A percentile compares a stretch with the other conserved stretches of the same genome.
Evolutionary conservation across 2,113 vertebrate species (phyloP).

Genomic region (Prionailurus bengalensis): DNA sequence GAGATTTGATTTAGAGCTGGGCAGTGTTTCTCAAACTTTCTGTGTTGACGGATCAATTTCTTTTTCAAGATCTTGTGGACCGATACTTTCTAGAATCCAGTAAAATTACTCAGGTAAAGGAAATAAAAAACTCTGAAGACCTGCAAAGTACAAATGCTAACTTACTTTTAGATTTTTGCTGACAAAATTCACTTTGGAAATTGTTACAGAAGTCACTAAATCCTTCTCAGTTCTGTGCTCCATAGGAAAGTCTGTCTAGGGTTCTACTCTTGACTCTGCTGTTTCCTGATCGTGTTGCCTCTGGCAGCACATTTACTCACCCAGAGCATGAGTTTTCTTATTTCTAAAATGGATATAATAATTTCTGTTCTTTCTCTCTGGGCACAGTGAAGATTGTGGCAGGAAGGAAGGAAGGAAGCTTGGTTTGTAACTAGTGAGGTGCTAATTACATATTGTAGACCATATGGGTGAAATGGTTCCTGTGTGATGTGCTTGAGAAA

Average conservation of each 20-base stretch:
- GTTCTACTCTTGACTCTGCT: conserved; percentile 5
- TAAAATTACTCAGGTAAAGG: conserved; percentile 43
- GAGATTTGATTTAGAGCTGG: not conserved
- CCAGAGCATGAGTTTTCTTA: not conserved
- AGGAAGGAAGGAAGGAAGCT: not conserved
- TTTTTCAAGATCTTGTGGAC: conserved; percentile 30
- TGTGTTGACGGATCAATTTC: not conserved
- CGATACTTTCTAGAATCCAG: not conserved
- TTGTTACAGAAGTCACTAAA: not conserved
- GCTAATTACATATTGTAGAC: not conserved
- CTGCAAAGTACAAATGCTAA: not conserved
- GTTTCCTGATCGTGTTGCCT: not conserved
- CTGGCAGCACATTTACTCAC: not conserved
- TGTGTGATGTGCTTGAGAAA: not conserved
- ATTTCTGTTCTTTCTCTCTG: not conserved
- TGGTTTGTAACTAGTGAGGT: not conserved
- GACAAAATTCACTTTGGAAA: not conserved
- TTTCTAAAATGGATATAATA: not conserved
- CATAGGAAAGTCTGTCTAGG: not conserved
- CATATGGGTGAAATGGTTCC: not conserved
- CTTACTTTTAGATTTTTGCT: not conserved
- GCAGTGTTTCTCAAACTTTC: not conserved
- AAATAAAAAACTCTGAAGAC: not conserved
- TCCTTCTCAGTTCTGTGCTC: not conserved
- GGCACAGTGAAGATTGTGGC: not conserved